These are phyloP conservation scores for Laupala kohalensis DNA, from an alignment of 1,140 invertebrate genomes.

Conservation along the genomic window DNA sequence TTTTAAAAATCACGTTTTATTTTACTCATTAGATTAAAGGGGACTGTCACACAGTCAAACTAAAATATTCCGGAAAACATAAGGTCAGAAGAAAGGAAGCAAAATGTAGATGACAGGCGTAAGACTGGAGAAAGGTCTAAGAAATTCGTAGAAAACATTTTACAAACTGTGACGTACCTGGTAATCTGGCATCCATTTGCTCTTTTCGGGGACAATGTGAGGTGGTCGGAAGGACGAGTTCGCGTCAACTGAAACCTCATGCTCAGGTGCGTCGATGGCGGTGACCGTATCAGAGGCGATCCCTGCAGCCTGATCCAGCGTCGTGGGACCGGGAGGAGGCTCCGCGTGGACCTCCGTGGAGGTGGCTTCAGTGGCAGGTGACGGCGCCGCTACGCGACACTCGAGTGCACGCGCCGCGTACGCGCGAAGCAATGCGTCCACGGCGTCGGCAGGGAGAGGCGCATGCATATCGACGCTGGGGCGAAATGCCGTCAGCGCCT, in stretches of 20 bases:
- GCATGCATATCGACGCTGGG: no score
- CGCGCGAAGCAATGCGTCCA: slow-evolving; percentile 50
- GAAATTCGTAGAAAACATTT: no score
- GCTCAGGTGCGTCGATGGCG: not conserved
- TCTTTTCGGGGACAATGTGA: slow-evolving; percentile 43
- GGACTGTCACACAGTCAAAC: not conserved
- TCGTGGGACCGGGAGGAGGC: not conserved
- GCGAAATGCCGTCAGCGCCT: not conserved
- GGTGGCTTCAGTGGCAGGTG: slow-evolving; percentile 14
- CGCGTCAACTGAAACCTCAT: not conserved
- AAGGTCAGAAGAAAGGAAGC: not conserved
- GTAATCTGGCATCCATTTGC: slow-evolving; percentile 55
- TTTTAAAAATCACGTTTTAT: no score
- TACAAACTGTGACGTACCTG: slow-evolving; percentile 25
- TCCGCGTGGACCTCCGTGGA: not conserved
- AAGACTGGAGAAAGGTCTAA: no score
- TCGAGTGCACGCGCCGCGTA: slow-evolving; percentile 62
- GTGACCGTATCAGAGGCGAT: not conserved
- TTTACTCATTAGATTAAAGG: no score
- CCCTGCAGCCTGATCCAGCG: not conserved
- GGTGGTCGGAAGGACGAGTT: slow-evolving; percentile 43
- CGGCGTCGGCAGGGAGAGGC: slow-evolving; percentile 31
- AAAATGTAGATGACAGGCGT: no score
- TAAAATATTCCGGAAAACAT: not conserved
- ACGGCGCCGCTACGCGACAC: slow-evolving; percentile 40